phyloP scores from a whole-genome alignment of 1,140 invertebrate species.

The Zaprionus davidi region DNA sequence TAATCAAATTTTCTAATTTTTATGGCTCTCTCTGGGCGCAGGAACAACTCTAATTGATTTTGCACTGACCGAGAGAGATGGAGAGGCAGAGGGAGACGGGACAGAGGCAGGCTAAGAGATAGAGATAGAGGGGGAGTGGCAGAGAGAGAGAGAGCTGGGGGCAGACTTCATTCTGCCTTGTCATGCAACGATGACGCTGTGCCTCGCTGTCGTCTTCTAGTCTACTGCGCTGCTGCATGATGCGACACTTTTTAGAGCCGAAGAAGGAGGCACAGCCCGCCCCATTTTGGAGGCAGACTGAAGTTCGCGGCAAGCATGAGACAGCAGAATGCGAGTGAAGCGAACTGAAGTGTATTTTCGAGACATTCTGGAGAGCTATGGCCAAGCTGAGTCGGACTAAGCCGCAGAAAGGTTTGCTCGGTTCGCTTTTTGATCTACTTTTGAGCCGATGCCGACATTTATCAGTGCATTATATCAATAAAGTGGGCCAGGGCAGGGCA shows the following conservation, averaged over 20 bases:
- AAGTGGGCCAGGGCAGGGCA: not conserved
- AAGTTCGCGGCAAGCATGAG: conserved; percentile 77
- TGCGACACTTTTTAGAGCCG: conserved; percentile 58
- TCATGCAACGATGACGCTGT: conserved; percentile 63
- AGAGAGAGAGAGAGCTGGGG: conserved; percentile 4
- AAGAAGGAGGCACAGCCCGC: conserved; percentile 13
- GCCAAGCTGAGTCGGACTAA: not conserved
- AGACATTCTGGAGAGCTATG: conserved; percentile 22
- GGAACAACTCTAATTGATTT: conserved; percentile 76
- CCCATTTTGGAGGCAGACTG: conserved; percentile 65
- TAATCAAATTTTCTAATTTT: conserved; percentile 84
- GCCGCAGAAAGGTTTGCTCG: not conserved
- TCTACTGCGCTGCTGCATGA: conserved; percentile 72
- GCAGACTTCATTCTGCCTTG: conserved; percentile 40
- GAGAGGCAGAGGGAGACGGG: not conserved
- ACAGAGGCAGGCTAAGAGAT: conserved; percentile 12
- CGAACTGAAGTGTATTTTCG: conserved; percentile 50
- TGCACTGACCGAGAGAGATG: conserved; percentile 42
- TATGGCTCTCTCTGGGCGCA: conserved; percentile 69
- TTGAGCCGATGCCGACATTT: conserved; percentile 49
- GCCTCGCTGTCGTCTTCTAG: conserved; percentile 70
- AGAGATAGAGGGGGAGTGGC: not conserved
- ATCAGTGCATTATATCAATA: conserved; percentile 79
- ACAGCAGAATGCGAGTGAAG: conserved; percentile 29
- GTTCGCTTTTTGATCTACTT: conserved; percentile 53